phyloP scores from a whole-genome alignment of 2,888 invertebrate species.

The Geotrupes spiniger region DNA sequence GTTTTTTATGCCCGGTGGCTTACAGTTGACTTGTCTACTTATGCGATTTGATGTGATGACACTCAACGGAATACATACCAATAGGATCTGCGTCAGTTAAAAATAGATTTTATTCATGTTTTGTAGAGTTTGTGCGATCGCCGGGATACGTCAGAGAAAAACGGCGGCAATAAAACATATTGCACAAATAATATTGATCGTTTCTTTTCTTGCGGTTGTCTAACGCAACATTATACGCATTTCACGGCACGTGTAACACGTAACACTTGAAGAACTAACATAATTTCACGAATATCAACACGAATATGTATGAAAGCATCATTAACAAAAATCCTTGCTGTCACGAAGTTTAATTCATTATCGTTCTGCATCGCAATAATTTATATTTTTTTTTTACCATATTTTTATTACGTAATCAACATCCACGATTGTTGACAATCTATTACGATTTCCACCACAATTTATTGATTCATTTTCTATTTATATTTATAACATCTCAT shows the following conservation, averaged over 20 bases:
- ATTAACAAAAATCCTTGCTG: too few relatives aligned
- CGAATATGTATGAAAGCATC: too few relatives aligned
- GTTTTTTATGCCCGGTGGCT: conserved; percentile 25
- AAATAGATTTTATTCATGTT: conserved; percentile 24
- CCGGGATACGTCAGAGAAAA: conserved; percentile 1
- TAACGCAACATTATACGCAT: not conserved
- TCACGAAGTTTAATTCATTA: too few relatives aligned
- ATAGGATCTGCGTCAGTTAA: conserved; percentile 16
- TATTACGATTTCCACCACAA: too few relatives aligned
- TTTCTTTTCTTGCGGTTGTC: too few relatives aligned
- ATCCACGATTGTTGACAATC: too few relatives aligned
- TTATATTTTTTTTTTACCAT: too few relatives aligned
- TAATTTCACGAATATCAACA: not conserved
- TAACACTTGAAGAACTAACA: not conserved
- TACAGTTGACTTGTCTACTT: conserved; percentile 11
- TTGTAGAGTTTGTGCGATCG: not conserved
- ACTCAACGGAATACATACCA: conserved; percentile 11
- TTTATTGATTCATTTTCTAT: too few relatives aligned
- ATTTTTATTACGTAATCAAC: too few relatives aligned
- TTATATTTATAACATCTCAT: too few relatives aligned
- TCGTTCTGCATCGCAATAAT: too few relatives aligned
- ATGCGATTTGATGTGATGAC: conserved; percentile 15
- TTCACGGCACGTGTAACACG: not conserved
- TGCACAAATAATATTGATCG: not conserved
- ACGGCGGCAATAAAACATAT: conserved; percentile 4